Percentiles rank a stretch among this genome's conserved stretches.
Evolutionary conservation across 1,140 invertebrate species (phyloP).

Genomic region (Ganaspis sp.): DNA sequence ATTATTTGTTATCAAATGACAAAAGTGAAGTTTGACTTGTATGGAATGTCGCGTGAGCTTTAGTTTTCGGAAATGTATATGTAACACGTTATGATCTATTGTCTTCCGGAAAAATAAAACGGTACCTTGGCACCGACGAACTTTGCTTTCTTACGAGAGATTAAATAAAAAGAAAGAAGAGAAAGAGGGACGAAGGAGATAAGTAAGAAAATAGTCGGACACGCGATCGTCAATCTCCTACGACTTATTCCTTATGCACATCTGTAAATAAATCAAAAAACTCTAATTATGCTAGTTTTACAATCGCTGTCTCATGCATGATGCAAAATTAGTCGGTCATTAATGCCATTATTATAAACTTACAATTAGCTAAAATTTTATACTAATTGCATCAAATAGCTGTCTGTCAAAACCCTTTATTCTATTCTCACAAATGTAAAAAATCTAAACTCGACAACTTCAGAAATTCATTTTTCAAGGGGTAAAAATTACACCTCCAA

Average conservation of each 20-base stretch:
- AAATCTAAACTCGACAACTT: too few species aligned
- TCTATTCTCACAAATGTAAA: too few species aligned
- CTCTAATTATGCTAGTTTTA: neutral
- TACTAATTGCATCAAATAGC: slow-evolving; percentile 49
- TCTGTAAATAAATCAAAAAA: neutral
- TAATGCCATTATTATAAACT: neutral
- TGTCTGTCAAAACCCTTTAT: too few species aligned
- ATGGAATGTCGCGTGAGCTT: slow-evolving; percentile 6
- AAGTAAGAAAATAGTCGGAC: slow-evolving; percentile 36
- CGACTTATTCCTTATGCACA: neutral
- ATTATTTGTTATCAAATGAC: neutral
- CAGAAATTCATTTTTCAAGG: too few species aligned
- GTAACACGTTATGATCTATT: slow-evolving; percentile 11
- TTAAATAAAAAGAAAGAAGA: neutral
- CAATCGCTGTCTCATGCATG: neutral
- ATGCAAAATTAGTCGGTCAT: neutral
- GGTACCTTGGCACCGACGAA: slow-evolving; percentile 11
- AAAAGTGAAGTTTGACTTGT: neutral
- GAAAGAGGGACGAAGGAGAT: slow-evolving; percentile 1
- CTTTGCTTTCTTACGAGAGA: neutral
- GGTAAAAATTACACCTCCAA: too few species aligned
- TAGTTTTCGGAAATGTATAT: slow-evolving; percentile 30
- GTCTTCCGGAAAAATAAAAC: slow-evolving; percentile 18
- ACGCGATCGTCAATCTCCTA: slow-evolving; percentile 33
- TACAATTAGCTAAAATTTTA: neutral